Base-by-base conservation (phyloP, 2,113 vertebrate species). In the Crypturellus undulatus region DNA sequence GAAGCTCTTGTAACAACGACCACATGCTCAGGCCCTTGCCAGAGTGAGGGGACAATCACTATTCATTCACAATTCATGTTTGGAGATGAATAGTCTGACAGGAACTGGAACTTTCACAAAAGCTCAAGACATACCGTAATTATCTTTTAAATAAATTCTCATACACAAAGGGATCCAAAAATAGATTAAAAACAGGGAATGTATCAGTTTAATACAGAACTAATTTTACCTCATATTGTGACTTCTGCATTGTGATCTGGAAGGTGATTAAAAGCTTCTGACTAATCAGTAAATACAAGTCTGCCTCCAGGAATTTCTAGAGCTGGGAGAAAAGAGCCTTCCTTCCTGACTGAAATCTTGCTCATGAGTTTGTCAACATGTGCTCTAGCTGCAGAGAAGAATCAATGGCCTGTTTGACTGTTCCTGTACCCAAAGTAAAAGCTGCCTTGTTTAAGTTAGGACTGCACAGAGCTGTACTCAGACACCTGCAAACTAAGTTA, bases 21-120 rank as follows among this genome's bases (percentile, higher is more conserved):
- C 0, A 1, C 3, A 34, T 0, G 4, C 3, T 30, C 19, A 1
- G 0, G 36, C 42, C 7, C 52, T 51, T 30, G 30, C 25, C 77
- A 76, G 19, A 42, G 10, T 0, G 0, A 52, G 58, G 12, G 71
- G 17, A 56, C 22, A 14, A 42, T 4, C 4, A 0, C 45, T 52
- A 3, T 3, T 64, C 38, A 28, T 6, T 38, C 43, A 11, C 9
- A 42, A 58, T 58, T 30, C 47, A 60, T 5, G 2, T 32, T 6
- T 34, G 56, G 68, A 26, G 26, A 86, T 7, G 9, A 54, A 32
- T 2, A 64, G 56, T 24, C 51, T 70, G 25, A 12, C 3, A 17
- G 30, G 70, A 81, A 81, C 25, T 54, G 38, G 28, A 79, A 67
- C 42, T 58, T 26, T 5, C 32, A 63, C 45, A 54, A 17, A 75